Percentiles rank a stretch among this genome's conserved stretches.
Conservation (phyloP, 2,113 vertebrate genomes). For the Python bivittatus region DNA sequence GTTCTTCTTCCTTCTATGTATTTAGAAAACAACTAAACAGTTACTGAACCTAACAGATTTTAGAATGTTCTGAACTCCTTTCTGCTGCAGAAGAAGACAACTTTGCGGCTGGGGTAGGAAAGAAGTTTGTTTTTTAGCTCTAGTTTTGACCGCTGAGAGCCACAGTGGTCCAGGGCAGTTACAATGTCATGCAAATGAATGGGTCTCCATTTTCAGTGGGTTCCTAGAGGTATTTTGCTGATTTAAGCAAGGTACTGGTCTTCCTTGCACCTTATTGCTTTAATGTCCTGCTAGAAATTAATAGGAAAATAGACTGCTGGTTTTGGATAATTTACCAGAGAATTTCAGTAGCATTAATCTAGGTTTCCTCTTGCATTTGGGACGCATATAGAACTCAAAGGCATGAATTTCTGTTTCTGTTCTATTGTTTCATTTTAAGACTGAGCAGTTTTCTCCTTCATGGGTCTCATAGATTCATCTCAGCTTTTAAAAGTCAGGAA, state of each 20-base stretch:
- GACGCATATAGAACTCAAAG: background rate
- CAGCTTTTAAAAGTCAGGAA: background rate
- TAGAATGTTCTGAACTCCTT: conserved; percentile 20
- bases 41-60: conserved; percentile 38
- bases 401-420: background rate
- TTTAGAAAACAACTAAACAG: too few relatives aligned
- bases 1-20: conserved; percentile 24
- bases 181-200: background rate
- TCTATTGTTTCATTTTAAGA: conserved; percentile 57
- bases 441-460: conserved; percentile 14
- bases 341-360: background rate
- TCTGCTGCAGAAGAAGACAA: background rate
- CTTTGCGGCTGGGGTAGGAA: too few relatives aligned
- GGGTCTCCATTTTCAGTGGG: background rate
- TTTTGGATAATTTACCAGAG: background rate
- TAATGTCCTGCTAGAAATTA: background rate
- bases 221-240: background rate
- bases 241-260: background rate
- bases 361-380: background rate
- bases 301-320: background rate
- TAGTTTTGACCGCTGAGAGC: background rate
- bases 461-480: background rate
- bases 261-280: background rate
- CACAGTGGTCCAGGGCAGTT: background rate
- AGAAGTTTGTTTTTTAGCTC: too few relatives aligned